phyloP scores from a whole-genome alignment of 2,113 vertebrate species.

The Promerops cafer region DNA sequence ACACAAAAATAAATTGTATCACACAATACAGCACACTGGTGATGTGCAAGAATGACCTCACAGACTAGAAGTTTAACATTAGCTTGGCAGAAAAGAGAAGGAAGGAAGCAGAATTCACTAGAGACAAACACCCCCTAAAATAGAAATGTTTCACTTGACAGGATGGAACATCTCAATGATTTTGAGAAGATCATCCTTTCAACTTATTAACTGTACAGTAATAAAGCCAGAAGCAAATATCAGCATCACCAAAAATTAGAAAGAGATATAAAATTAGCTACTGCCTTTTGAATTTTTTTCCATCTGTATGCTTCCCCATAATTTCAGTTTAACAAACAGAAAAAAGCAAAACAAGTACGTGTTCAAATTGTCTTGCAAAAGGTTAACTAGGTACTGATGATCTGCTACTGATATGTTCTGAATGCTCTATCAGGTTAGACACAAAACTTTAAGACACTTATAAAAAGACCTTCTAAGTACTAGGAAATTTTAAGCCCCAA shows the following conservation, averaged over 20 bases:
- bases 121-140: conserved; percentile 32
- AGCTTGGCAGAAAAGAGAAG: conserved; percentile 47
- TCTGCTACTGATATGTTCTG: not conserved
- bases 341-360: not conserved
- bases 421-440: not conserved
- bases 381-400: not conserved
- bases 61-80: not conserved
- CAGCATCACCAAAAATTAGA: not conserved
- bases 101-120: conserved; percentile 40
- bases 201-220: not conserved
- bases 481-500: not conserved
- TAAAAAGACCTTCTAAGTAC: not conserved
- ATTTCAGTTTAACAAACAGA: not conserved
- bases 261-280: not conserved
- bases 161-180: conserved; percentile 6
- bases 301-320: not conserved
- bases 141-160: conserved; percentile 22
- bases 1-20: not conserved
- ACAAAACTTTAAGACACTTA: not conserved
- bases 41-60: conserved; percentile 8
- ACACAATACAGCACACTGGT: not conserved
- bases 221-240: not conserved
- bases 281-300: not conserved
- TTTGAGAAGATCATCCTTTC: conserved; percentile 5
- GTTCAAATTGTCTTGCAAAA: not conserved